phyloP scores from a whole-genome alignment of 2,797 vertebrate species.

The Bufotes viridis region DNA sequence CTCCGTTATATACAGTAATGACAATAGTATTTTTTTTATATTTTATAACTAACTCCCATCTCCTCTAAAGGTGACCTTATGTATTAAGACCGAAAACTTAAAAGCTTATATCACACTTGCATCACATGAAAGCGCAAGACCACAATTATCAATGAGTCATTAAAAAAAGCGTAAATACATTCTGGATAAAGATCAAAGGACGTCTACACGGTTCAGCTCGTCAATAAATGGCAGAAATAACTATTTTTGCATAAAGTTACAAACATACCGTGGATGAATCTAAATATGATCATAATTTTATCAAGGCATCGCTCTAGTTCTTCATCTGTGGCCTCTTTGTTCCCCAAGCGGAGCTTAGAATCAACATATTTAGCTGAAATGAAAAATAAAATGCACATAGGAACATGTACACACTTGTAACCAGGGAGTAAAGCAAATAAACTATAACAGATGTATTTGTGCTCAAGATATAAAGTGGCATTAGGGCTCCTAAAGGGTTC shows the following conservation, averaged over 20 bases:
- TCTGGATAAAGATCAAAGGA: no score
- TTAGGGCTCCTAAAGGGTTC: background rate
- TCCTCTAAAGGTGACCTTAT: no score
- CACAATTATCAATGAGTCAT: no score
- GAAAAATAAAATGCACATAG: background rate
- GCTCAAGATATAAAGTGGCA: background rate
- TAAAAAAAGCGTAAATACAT: no score
- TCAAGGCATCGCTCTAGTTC: conserved; percentile 83
- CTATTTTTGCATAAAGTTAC: background rate
- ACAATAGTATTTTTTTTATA: no score
- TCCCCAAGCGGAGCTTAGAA: conserved; percentile 81
- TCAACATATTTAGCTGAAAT: conserved; percentile 73
- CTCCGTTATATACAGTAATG: no score
- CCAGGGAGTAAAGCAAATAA: background rate
- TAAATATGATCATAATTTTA: conserved; percentile 84
- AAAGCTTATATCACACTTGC: no score
- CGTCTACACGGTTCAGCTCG: no score
- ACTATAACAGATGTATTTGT: no score
- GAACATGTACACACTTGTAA: background rate
- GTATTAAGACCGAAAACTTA: no score
- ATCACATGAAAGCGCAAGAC: no score
- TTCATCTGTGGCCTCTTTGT: conserved; percentile 84
- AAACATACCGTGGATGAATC: conserved; percentile 82
- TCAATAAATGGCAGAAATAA: background rate
- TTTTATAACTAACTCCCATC: no score